Base-by-base conservation (phyloP, 2,888 invertebrate genomes). In the Troides aeacus region DNA sequence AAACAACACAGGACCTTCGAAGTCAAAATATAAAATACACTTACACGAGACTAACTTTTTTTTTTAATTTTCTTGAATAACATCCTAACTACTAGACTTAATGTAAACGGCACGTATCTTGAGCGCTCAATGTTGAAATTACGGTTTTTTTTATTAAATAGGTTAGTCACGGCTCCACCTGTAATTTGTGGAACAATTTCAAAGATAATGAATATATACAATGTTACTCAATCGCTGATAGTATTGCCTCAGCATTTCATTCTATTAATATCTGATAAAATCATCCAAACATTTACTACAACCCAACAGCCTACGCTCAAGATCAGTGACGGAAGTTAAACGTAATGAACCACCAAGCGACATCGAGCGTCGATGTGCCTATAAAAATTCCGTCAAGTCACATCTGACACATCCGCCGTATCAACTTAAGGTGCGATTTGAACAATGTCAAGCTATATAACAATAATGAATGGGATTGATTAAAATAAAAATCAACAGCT, bases 321-420 rank as follows among this genome's bases (percentile, higher is more conserved):
- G 57, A 57, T 57, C 57, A 57, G 57, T 57, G 57, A 17, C 56
- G 56, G 56, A 8, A 21, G 23, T 10, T 57, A 57, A 18, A 78
- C 77, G 73, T 75, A 74, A 70, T 67, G 70, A 73, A 71, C 76
- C 74, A 74, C 73, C 76, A 74, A 75, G 74, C 74, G 73, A 77
- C 73, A 76, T 79, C 79, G 79, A 78, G 73, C 73, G 75, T 77
- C 74, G 77, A 78, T 75, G 77, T 73, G 74, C 69, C 71, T 74
- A 77, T 78, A 79, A 77, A 75, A 77, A 66, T 58, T 58, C 36
- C 61, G 24, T 39, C n/a, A 30, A 39, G 3, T 69, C 72, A 64
- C 39, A 65, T 71, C 70, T 65, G 67, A 66, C 56, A 39, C 30
- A 23, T 36, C 58, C 46, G 30, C 53, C 23, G 50, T 63, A 62